Conservation (phyloP, 2,113 vertebrate species). For the Acrocephalus arundinaceus region DNA sequence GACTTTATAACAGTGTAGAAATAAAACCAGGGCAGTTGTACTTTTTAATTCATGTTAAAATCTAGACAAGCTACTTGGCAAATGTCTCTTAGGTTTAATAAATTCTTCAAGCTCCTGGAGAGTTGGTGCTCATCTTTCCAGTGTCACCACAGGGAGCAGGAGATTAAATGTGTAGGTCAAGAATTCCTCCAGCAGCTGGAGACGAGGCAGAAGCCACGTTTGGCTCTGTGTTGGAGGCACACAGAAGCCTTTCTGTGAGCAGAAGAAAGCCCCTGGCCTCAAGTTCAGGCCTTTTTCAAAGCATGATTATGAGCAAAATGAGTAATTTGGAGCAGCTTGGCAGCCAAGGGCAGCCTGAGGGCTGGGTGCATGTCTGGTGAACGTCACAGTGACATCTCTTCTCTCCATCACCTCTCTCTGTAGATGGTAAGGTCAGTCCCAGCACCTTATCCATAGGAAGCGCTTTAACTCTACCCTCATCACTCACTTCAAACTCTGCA, state of each 20-base stretch:
- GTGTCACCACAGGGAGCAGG: neutral
- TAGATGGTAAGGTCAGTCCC: slow-evolving; percentile 85
- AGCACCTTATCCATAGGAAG: slow-evolving; percentile 79
- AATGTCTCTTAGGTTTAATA: neutral
- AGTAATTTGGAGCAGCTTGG: neutral
- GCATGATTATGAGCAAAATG: neutral
- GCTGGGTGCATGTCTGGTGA: neutral
- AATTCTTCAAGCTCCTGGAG: neutral
- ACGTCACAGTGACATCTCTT: slow-evolving; percentile 26
- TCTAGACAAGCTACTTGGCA: neutral
- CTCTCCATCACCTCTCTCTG: slow-evolving; percentile 52
- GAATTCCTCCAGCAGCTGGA: neutral
- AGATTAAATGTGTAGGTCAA: neutral
- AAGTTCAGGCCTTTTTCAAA: neutral
- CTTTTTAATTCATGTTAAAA: neutral
- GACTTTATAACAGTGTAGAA: neutral
- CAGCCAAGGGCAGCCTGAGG: neutral
- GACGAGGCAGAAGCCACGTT: neutral
- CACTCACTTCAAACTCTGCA: slow-evolving; percentile 76
- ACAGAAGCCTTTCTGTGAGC: neutral
- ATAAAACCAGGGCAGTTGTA: neutral
- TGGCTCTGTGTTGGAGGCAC: neutral
- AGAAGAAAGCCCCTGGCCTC: neutral
- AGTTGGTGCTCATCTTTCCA: neutral
- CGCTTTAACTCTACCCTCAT: slow-evolving; percentile 78